Evolutionary conservation across 2,113 vertebrate species (phyloP).

Genomic region (Mystacornis crossleyi): DNA sequence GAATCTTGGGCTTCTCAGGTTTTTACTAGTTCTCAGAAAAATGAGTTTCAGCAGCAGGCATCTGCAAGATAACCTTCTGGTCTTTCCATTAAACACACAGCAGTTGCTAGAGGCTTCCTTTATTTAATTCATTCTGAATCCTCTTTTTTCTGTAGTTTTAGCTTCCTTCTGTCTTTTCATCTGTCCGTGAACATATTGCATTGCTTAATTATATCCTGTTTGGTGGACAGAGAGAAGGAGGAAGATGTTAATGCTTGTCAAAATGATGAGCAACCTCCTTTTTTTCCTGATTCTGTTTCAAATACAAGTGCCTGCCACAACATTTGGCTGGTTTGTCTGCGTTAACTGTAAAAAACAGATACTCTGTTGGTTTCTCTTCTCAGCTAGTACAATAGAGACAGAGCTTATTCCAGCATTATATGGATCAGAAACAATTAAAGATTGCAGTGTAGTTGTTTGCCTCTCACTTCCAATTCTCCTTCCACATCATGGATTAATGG

Average conservation of each 20-base stretch:
- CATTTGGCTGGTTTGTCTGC: not conserved
- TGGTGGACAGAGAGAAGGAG: not conserved
- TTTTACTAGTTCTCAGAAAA: slow-evolving; percentile 5
- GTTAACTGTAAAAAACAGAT: not conserved
- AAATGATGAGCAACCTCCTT: not conserved
- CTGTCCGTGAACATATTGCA: slow-evolving; percentile 16
- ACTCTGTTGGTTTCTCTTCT: not conserved
- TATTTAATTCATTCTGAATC: slow-evolving; percentile 19
- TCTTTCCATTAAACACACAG: not conserved
- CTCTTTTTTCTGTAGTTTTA: not conserved
- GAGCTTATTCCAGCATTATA: not conserved
- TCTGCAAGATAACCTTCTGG: slow-evolving; percentile 1
- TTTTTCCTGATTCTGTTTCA: not conserved
- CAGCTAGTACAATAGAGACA: not conserved
- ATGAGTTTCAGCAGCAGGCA: not conserved
- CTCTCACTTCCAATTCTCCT: not conserved
- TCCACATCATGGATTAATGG: not conserved
- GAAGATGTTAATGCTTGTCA: not conserved
- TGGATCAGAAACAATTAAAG: not conserved
- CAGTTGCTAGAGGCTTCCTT: not conserved
- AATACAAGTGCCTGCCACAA: not conserved
- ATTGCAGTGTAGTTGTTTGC: not conserved
- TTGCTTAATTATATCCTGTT: slow-evolving; percentile 48
- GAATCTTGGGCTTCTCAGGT: not conserved
- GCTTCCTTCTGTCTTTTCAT: slow-evolving; percentile 29